Percentiles rank a stretch among this genome's conserved stretches.
Evolutionary conservation across 2,888 invertebrate species (phyloP).

Genomic region (Euplagia quadripunctaria): DNA sequence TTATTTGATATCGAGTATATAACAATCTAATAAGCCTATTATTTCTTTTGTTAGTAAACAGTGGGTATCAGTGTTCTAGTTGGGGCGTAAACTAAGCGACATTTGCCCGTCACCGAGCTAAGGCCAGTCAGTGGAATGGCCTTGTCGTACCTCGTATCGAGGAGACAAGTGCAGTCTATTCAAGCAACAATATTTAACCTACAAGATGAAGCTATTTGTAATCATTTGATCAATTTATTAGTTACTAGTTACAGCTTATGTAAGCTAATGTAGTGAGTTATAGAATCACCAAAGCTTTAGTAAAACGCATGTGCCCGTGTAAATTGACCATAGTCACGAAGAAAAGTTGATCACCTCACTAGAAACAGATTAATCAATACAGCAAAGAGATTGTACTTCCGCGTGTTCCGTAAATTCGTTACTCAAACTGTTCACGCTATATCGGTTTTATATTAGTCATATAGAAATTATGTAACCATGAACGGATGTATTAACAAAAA

Average conservation of each 20-base stretch:
- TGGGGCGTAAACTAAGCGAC: slow-evolving; percentile 53
- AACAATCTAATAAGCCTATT: slow-evolving; percentile 4
- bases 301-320: slow-evolving; percentile 12
- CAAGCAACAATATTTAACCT: slow-evolving; percentile 23
- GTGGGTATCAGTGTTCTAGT: slow-evolving; percentile 37
- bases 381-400: slow-evolving; percentile 54
- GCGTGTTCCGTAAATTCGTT: slow-evolving; percentile 42
- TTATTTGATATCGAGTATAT: not conserved
- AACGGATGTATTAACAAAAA: not conserved
- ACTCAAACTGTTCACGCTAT: slow-evolving; percentile 30
- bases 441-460: slow-evolving; percentile 24
- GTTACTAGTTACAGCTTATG: not conserved
- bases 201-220: slow-evolving; percentile 28
- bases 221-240: slow-evolving; percentile 16
- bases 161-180: slow-evolving; percentile 74
- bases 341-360: slow-evolving; percentile 58
- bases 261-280: not conserved
- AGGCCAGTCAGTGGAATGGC: slow-evolving; percentile 71
- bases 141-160: slow-evolving; percentile 63
- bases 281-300: slow-evolving; percentile 2
- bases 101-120: slow-evolving; percentile 79
- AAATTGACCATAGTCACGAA: slow-evolving; percentile 41
- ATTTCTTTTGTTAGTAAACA: slow-evolving; percentile 59
- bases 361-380: slow-evolving; percentile 43
- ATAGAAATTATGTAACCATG: slow-evolving; percentile 45